phyloP scores from a whole-genome alignment of 2,113 vertebrate species.

The Ciconia boyciana region DNA sequence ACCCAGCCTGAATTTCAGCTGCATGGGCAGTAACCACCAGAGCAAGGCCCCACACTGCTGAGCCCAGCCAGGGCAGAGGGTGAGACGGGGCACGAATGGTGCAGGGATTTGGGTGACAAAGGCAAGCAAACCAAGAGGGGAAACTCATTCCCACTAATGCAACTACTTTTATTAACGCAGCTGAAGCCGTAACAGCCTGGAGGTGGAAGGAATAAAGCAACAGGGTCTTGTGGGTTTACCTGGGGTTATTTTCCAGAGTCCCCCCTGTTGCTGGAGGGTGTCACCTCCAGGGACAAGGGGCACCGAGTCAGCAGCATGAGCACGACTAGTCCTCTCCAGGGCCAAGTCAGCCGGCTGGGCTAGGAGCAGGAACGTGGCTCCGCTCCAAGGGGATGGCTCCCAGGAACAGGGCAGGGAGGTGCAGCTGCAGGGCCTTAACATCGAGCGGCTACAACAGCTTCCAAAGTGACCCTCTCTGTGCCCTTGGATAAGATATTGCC shows the following conservation, averaged over 20 bases:
- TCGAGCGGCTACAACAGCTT: neutral
- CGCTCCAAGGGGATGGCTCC: neutral
- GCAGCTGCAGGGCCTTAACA: neutral
- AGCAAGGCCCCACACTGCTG: neutral
- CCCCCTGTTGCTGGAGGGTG: neutral
- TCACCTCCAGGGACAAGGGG: neutral
- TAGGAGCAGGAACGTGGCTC: accelerated
- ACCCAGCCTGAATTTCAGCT: neutral
- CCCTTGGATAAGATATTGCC: neutral
- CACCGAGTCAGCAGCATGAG: neutral
- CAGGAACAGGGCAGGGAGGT: neutral
- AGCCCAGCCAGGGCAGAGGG: neutral
- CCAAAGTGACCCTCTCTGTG: neutral
- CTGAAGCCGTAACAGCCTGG: neutral
- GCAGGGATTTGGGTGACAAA: neutral
- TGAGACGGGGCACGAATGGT: accelerated
- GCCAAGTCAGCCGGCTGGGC: accelerated
- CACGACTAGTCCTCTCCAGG: neutral
- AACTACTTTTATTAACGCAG: neutral
- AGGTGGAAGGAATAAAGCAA: neutral
- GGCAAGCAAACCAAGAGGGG: neutral
- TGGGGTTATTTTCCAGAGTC: neutral
- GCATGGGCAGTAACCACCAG: neutral
- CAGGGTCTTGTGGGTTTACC: neutral
- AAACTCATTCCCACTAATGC: neutral